These are phyloP conservation scores for Ophion slaviceki DNA, from an alignment of 2,888 invertebrate species.

Conservation along the genomic window DNA sequence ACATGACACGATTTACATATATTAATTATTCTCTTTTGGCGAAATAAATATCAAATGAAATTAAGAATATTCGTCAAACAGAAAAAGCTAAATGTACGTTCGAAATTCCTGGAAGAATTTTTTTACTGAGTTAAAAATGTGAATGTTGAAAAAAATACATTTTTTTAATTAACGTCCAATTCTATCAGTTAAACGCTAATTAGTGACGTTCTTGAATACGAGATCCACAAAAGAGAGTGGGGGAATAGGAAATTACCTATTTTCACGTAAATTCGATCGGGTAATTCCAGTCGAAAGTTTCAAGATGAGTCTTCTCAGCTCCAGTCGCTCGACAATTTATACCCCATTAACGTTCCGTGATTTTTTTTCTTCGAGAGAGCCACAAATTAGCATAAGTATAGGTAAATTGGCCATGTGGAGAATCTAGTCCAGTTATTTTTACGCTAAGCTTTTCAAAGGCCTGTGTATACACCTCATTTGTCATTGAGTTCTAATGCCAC, in stretches of 20 bases:
- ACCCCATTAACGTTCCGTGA: not conserved
- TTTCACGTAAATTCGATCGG: not conserved
- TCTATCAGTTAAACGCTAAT: too few relatives aligned
- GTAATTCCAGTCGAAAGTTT: not conserved
- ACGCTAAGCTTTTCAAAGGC: conserved; percentile 29
- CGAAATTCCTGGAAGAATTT: too few relatives aligned
- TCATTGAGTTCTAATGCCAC: conserved; percentile 34
- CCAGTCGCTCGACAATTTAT: not conserved
- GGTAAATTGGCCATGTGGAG: conserved; percentile 48
- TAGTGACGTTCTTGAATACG: not conserved
- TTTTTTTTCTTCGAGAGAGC: conserved; percentile 21
- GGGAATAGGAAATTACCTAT: not conserved
- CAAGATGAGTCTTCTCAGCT: not conserved
- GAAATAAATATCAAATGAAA: too few relatives aligned
- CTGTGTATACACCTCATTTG: conserved; percentile 19
- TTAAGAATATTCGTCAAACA: too few relatives aligned
- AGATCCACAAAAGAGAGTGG: not conserved
- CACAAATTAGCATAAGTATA: conserved; percentile 55
- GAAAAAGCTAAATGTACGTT: too few relatives aligned
- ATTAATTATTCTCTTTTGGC: too few relatives aligned
- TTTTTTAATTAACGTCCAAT: too few relatives aligned
- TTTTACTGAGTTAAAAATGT: too few relatives aligned
- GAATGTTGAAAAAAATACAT: too few relatives aligned
- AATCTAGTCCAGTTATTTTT: conserved; percentile 48
- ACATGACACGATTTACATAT: too few relatives aligned